These are phyloP conservation scores for Ophonus ardosiacus DNA, from an alignment of 2,888 invertebrate genomes.

Conservation along the genomic window DNA sequence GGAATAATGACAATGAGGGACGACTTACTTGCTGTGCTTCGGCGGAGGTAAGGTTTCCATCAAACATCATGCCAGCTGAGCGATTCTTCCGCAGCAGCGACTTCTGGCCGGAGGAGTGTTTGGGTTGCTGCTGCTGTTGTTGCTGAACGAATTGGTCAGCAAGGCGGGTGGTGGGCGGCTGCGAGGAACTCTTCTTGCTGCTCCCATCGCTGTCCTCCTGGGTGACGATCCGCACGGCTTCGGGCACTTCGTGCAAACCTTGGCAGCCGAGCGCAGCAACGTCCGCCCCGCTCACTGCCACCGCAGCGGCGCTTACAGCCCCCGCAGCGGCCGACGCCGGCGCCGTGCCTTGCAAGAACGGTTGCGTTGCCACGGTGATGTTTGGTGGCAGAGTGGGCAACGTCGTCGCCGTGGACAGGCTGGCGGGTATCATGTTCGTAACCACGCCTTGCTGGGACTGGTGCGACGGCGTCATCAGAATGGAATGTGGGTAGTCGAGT, in stretches of 20 bases:
- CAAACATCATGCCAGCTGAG: slow-evolving; percentile 76
- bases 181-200: slow-evolving; percentile 71
- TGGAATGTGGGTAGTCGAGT: slow-evolving; percentile 94
- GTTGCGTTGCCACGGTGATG: slow-evolving; percentile 59
- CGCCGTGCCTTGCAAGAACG: slow-evolving; percentile 62
- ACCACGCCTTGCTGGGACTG: slow-evolving; percentile 69
- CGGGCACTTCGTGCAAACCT: slow-evolving; percentile 80
- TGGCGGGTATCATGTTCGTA: slow-evolving; percentile 43
- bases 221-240: slow-evolving; percentile 78
- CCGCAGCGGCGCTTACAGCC: neutral
- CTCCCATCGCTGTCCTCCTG: slow-evolving; percentile 74
- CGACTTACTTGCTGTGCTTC: slow-evolving; percentile 78
- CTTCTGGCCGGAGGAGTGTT: slow-evolving; percentile 71
- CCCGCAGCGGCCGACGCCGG: slow-evolving; percentile 67
- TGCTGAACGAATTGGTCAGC: slow-evolving; percentile 74
- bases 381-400: slow-evolving; percentile 69
- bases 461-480: slow-evolving; percentile 81
- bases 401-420: slow-evolving; percentile 67
- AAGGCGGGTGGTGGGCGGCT: slow-evolving; percentile 76
- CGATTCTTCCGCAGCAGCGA: slow-evolving; percentile 78
- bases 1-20: neutral
- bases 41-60: slow-evolving; percentile 78
- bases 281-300: slow-evolving; percentile 67
- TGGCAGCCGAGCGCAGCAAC: slow-evolving; percentile 35
- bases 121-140: slow-evolving; percentile 72